Evolutionary conservation across 2,797 vertebrate species (phyloP), one percentile per base, ranked within the genome.

Genomic region (Diplodus sargus): DNA sequence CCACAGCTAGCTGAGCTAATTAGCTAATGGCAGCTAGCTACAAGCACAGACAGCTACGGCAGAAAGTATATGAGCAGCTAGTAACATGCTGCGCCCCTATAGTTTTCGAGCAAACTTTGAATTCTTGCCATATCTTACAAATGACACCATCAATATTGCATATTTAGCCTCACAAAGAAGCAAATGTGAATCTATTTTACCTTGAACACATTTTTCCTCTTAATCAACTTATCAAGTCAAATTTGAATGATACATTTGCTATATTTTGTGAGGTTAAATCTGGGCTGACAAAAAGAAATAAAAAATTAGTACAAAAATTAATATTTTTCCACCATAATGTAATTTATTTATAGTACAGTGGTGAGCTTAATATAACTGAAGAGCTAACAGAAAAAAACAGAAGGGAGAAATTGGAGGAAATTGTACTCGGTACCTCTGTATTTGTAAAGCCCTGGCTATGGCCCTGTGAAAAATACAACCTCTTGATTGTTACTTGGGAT

Each of bases 401-500:
- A 58, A 59, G 1, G 34, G 14, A 49, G 13, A 3, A 1, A 58
- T 47, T 45, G 18, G 20, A n/a, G 34, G 12, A 6, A 45, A 12
- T 39, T 79, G 20, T 6, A 52, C n/a, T 22, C 3, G 14, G 18
- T 45, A 62, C 51, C 45, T 68, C 17, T 66, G 67, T 69, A 13
- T 45, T 76, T 76, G 18, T 23, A 47, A 52, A 56, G 49, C 57
- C 8, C 30, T 65, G 58, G 60, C 56, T 70, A 45, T 42, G 39
- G 49, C 30, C 34, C 47, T 63, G 45, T 28, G 64, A 25, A 12
- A 74, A 28, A 48, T 51, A 20, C 16, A 25, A 45, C 34, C 42
- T 63, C 20, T n/a, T 59, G n/a, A 73, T 30, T 56, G 65, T 65
- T 78, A 53, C 54, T 71, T 82, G 75, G 78, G 76, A 84, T 80